Percentiles rank a stretch among this genome's conserved stretches.
Evolutionary conservation across 1,140 invertebrate genomes (phyloP).

Genomic region (Centruroides vittatus): DNA sequence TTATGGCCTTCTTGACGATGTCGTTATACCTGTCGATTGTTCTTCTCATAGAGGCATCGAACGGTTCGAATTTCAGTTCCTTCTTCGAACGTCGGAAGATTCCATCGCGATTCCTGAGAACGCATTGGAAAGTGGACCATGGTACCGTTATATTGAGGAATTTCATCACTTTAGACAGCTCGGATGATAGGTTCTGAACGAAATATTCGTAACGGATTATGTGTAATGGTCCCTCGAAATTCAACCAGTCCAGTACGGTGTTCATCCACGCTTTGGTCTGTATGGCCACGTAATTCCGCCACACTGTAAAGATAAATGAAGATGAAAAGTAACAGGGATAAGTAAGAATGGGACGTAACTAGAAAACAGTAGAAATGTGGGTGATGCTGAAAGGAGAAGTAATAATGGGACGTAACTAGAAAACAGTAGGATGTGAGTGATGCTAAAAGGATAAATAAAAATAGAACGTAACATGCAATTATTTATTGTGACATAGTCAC

Average conservation of each 20-base stretch:
- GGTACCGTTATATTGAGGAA: conserved; percentile 35
- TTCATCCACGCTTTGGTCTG: conserved; percentile 49
- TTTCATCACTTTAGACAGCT: conserved; percentile 40
- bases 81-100: conserved; percentile 51
- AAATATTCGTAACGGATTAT: conserved; percentile 55
- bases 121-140: conserved; percentile 22
- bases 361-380: too few relatives aligned
- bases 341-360: too few relatives aligned
- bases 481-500: background rate
- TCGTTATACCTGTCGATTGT: conserved; percentile 1
- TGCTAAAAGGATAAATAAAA: too few relatives aligned
- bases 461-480: background rate
- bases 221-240: conserved; percentile 49
- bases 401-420: too few relatives aligned
- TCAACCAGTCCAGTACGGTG: conserved; percentile 51
- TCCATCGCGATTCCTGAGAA: conserved; percentile 37
- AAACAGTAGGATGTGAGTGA: too few relatives aligned
- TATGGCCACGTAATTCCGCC: conserved; percentile 50
- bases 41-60: conserved; percentile 17
- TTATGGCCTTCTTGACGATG: conserved; percentile 1
- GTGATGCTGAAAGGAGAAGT: too few relatives aligned
- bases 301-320: conserved; percentile 37
- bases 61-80: conserved; percentile 49
- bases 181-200: conserved; percentile 41
- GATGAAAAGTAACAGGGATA: background rate